Evolutionary conservation across 2,113 vertebrate species (phyloP), one percentile per base, ranked within the genome.

Genomic region (Xerus inauris): DNA sequence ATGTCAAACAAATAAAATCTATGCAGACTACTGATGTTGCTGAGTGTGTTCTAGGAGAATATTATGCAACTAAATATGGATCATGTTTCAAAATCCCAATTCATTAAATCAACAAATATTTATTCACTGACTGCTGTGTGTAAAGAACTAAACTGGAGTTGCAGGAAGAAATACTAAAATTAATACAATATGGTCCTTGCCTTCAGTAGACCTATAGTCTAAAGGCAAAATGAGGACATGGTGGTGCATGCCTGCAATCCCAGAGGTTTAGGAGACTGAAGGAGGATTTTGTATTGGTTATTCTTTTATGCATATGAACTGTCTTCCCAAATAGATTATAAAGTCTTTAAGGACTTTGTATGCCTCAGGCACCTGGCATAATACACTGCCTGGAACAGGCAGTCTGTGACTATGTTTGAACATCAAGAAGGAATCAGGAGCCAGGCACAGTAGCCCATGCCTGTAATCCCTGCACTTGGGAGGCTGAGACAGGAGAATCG

Each of bases 1-100:
- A 85, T 91, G 30, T 87, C 89, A 87, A 73, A 51, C 75, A 88
- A 96, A 93, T 49, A 82, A 76, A 96, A 97, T 84, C 32, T 76
- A 85, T 42, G 47, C 59, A 87, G 92, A 72, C 59, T 80, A 92
- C 51, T 89, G 24, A 42, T 8, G 32, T 67, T 62, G 42, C 79
- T 80, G 38, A 76, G 64, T 54, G 35, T 85, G 32, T 89, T 90
- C 69, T 85, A 89, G 71, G 92, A 91, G 73, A 75, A 89, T 71
- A 65, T 77, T 89, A 80, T 24, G 65, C 76, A 89, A 80, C 91
- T 88, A 75, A 84, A 49, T n/a, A 59, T 57, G 72, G 86, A 87
- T 93, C 62, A 35, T 65, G 14, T 95, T 96, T 86, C 73, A 91
- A 90, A 91, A 84, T 72, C 35, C 69, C 45, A 83, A 51, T 71